Percentiles rank a stretch among this genome's conserved stretches.
Conservation (phyloP, 2,797 vertebrate species). For the Limosa lapponica region DNA sequence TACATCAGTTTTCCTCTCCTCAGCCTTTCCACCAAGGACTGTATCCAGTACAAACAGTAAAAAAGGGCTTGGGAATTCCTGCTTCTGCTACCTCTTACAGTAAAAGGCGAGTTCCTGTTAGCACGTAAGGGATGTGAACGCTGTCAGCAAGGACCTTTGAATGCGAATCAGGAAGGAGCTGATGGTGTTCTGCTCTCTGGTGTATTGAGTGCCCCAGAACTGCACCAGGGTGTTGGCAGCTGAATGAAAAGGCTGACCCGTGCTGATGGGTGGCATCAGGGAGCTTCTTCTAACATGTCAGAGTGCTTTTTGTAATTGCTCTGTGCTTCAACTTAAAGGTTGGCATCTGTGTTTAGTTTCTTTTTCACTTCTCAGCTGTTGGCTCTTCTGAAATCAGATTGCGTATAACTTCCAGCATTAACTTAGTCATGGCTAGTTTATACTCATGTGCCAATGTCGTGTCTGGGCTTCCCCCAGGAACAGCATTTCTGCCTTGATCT, state of each 20-base stretch:
- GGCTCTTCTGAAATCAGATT: background rate
- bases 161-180: background rate
- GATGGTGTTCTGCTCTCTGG: background rate
- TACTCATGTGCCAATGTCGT: accelerated
- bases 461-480: background rate
- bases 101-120: background rate
- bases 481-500: background rate
- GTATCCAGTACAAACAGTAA: background rate
- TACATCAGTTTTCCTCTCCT: background rate
- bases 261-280: background rate
- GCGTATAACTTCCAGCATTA: background rate
- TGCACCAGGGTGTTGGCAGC: background rate
- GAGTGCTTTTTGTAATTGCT: accelerated
- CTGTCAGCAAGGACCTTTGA: background rate
- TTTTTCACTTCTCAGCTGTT: background rate
- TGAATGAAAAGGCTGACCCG: background rate
- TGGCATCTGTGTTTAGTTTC: background rate
- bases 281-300: background rate
- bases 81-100: background rate
- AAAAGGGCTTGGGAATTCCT: background rate
- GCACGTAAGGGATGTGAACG: accelerated
- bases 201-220: background rate
- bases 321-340: background rate
- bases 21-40: background rate
- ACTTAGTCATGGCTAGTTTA: background rate